phyloP scores from a whole-genome alignment of 2,113 vertebrate species.

The Halcyon senegalensis region DNA sequence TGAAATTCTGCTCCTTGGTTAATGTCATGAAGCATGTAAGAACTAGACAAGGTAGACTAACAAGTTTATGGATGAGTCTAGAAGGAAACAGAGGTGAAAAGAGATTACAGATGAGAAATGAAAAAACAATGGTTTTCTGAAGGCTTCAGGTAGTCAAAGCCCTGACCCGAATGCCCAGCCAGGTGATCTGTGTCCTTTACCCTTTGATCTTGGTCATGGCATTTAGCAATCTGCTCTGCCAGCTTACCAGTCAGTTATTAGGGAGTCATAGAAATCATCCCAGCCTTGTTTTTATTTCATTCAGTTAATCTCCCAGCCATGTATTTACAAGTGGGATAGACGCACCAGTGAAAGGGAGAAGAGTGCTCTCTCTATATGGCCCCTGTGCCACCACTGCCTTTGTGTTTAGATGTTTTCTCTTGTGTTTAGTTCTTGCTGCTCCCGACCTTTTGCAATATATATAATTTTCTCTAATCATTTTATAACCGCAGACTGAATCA shows the following conservation, averaged over 20 bases:
- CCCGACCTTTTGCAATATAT: neutral
- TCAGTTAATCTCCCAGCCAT: neutral
- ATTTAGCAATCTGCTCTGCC: neutral
- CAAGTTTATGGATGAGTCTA: neutral
- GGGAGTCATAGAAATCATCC: neutral
- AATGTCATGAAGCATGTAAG: neutral
- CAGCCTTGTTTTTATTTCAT: neutral
- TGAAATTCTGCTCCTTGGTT: neutral
- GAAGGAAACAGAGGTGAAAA: neutral
- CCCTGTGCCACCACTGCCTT: neutral
- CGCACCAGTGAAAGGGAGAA: neutral
- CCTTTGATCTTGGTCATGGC: neutral
- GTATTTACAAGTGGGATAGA: neutral
- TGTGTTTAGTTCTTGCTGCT: neutral
- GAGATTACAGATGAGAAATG: neutral
- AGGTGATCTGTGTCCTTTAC: neutral
- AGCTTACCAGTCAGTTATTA: neutral
- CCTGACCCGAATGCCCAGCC: neutral
- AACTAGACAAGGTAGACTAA: neutral
- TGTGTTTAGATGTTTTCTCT: neutral
- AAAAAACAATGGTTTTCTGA: neutral
- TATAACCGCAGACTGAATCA: neutral
- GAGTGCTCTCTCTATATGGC: neutral
- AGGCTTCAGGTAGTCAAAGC: neutral
- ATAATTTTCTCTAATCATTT: neutral